A percentile compares a stretch with the other conserved stretches of the same genome.
Evolutionary conservation across 2,888 invertebrate genomes (phyloP).

Genomic region (Cephus pygmeus): DNA sequence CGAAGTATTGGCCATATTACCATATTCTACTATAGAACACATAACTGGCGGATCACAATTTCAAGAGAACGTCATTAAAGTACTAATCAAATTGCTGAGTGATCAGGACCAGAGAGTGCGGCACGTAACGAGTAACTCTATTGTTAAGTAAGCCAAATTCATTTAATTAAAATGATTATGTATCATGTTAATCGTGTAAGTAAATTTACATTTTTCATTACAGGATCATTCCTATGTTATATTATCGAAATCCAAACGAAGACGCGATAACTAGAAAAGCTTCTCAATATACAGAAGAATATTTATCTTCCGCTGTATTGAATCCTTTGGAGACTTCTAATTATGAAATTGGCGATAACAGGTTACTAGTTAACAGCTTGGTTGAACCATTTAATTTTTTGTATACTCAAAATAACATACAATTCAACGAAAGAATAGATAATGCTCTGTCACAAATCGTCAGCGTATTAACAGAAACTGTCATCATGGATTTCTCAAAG

Average conservation of each 20-base stretch:
- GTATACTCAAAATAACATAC: slow-evolving; percentile 40
- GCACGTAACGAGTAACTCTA: slow-evolving; percentile 75
- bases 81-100: slow-evolving; percentile 74
- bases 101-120: slow-evolving; percentile 85
- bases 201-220: slow-evolving; percentile 35
- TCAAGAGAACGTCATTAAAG: slow-evolving; percentile 72
- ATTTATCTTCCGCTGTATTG: slow-evolving; percentile 43
- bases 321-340: slow-evolving; percentile 29
- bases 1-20: slow-evolving; percentile 72
- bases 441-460: slow-evolving; percentile 71
- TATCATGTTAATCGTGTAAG: not conserved
- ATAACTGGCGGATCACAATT: slow-evolving; percentile 68
- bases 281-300: slow-evolving; percentile 58
- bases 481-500: slow-evolving; percentile 75
- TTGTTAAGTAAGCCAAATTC: slow-evolving; percentile 70
- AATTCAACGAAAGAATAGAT: slow-evolving; percentile 61
- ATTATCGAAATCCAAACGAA: slow-evolving; percentile 68
- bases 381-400: slow-evolving; percentile 67
- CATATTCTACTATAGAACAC: slow-evolving; percentile 71
- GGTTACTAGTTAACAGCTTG: slow-evolving; percentile 67
- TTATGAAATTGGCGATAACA: slow-evolving; percentile 34
- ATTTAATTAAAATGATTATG: not conserved
- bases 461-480: slow-evolving; percentile 66
- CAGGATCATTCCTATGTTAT: slow-evolving; percentile 67
- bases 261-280: slow-evolving; percentile 70